These are phyloP conservation scores for Melanitta fusca DNA, from an alignment of 2,797 vertebrate genomes.

Conservation along the genomic window DNA sequence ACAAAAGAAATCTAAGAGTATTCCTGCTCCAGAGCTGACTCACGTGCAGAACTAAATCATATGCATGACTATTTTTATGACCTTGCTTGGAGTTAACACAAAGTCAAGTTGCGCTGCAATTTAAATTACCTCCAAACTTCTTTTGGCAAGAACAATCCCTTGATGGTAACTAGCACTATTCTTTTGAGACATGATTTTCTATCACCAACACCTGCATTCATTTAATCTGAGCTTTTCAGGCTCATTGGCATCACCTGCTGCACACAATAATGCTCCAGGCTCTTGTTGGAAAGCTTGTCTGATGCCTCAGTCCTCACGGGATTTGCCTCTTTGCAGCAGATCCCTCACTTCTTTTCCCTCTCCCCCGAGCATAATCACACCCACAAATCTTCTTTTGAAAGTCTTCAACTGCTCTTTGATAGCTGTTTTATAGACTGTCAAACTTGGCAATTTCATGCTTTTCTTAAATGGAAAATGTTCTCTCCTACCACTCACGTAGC, in stretches of 20 bases:
- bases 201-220: constrained; percentile 39
- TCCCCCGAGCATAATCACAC: not conserved
- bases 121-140: constrained; percentile 16
- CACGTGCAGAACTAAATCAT: not conserved
- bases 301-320: constrained; percentile 7
- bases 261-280: constrained; percentile 30
- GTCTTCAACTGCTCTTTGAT: not conserved
- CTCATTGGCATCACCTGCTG: constrained; percentile 2
- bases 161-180: not conserved
- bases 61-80: not conserved
- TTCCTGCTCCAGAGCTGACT: not conserved
- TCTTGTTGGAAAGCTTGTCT: not conserved
- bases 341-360: not conserved
- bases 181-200: constrained; percentile 17
- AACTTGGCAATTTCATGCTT: not conserved
- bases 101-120: not conserved
- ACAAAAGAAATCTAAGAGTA: not conserved
- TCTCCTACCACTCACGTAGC: not conserved
- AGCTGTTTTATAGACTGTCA: not conserved
- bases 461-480: not conserved
- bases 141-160: constrained; percentile 13
- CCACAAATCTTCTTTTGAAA: not conserved
- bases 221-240: constrained; percentile 41
- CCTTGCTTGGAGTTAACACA: not conserved
- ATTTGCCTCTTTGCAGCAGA: not conserved